Percentiles rank a stretch among this genome's conserved stretches.
Conservation (phyloP, 2,888 invertebrate species). For the Pammene fasciana region DNA sequence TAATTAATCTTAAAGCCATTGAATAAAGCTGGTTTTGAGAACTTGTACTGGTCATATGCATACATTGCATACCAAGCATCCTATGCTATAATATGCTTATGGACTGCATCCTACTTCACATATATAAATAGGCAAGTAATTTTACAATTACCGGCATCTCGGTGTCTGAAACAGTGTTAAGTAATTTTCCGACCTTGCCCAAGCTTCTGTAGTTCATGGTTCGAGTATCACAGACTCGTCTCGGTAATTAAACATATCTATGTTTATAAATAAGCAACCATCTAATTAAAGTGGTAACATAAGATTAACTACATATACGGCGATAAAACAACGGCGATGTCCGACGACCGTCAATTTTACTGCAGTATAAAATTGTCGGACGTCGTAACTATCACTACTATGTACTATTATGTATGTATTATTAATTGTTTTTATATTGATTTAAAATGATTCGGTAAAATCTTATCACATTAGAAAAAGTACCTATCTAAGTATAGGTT, state of each 20-base stretch:
- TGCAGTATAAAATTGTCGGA: neutral
- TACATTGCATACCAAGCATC: too few relatives aligned
- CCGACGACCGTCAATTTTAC: neutral
- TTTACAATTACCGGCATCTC: neutral
- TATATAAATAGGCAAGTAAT: constrained; percentile 2
- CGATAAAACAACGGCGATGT: neutral
- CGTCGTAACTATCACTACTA: neutral
- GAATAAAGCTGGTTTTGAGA: too few relatives aligned
- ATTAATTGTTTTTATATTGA: neutral
- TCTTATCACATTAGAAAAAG: too few relatives aligned
- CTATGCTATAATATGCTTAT: too few relatives aligned
- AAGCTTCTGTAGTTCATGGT: constrained; percentile 18
- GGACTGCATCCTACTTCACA: neutral
- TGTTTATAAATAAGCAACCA: constrained; percentile 2
- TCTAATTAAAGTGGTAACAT: constrained; percentile 13
- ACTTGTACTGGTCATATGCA: too few relatives aligned
- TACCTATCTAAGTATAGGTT: too few relatives aligned
- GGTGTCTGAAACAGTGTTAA: constrained; percentile 3
- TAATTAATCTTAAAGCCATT: too few relatives aligned
- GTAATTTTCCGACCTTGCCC: constrained; percentile 8
- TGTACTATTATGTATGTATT: neutral
- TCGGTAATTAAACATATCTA: constrained; percentile 4
- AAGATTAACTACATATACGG: neutral
- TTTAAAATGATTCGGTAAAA: too few relatives aligned
- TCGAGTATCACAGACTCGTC: constrained; percentile 2